Conservation (phyloP, 2,113 vertebrate genomes). For the Anolis carolinensis region DNA sequence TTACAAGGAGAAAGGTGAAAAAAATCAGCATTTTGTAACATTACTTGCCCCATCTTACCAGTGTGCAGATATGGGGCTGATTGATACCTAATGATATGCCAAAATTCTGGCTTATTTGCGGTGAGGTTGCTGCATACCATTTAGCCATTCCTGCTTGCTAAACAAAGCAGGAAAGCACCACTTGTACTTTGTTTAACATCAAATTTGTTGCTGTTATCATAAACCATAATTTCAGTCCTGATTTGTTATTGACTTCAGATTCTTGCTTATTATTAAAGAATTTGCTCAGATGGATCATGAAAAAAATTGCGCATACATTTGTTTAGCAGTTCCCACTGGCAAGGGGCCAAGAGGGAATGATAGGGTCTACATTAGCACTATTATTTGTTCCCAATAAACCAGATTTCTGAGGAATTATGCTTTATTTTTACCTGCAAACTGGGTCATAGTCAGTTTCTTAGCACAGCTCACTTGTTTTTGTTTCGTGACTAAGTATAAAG, state of each 20-base stretch:
- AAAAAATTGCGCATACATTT: neutral
- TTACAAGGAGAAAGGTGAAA: conserved; percentile 35
- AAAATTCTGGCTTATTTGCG: no score
- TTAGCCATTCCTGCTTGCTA: no score
- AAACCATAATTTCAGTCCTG: neutral
- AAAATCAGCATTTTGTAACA: neutral
- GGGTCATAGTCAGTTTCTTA: neutral
- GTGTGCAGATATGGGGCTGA: neutral
- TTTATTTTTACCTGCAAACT: neutral
- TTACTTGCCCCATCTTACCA: neutral
- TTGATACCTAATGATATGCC: no score
- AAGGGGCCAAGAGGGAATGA: neutral
- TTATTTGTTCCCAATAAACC: neutral
- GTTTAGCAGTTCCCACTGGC: neutral
- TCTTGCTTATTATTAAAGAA: neutral
- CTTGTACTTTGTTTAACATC: no score
- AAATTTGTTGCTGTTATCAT: neutral
- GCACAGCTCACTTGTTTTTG: neutral
- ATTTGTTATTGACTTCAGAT: neutral
- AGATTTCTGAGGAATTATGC: neutral
- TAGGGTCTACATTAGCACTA: neutral
- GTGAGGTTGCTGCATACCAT: no score
- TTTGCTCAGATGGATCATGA: neutral
- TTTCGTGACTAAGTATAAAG: neutral
- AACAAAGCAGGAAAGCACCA: no score